Evolutionary conservation across 2,797 vertebrate genomes (phyloP), one percentile per base, ranked within the genome.

Genomic region (Channallabes apus): DNA sequence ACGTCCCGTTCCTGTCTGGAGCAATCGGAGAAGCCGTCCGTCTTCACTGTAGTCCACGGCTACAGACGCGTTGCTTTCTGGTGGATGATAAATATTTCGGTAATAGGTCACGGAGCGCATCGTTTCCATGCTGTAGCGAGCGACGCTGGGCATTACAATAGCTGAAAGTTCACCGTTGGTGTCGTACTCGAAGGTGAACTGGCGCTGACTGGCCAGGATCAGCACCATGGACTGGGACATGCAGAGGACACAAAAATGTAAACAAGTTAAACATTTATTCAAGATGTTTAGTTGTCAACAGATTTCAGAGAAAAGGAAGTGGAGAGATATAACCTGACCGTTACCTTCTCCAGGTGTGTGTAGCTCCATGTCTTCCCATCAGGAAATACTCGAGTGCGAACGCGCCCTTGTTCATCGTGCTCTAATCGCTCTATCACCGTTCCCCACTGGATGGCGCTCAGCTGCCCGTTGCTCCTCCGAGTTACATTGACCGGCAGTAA

Each of bases 291-390:
- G 1, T 59, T 29, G 15, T 9, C 7, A 72, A 69, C 1, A 69
- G 18, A 69, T 38, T 38, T 11, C 35, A 38, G 32, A 72, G 46
- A 12, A 72, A 72, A 51, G 38, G 24, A 27, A 11, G 24, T 29
- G 72, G 14, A 56, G 14, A 1, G 72, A 27, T 58, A 62, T 14
- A 24, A 22, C 27, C 51, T n/a, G 32, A 78, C 9, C 4, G 61
- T 51, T 65, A 99, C 98, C 97, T 99, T 98, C 92, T 99, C 98
- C 86, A 99, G 90, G 88, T 99, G 99, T 0, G 98, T 99, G 94
- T 99, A 99, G 89, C 97, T 99, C 98, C 98, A 99, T 0, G 96
- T 98, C 94, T 99, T 99, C n/a, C 98, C 98, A 87, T 99, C 98
- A n/a, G 98, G 97, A 88, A 99, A 99, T 89, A 97, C 95, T 82